phyloP scores from a whole-genome alignment of 30 jellyfish, hydroid and myxozoan species.

The Sanderia malayensis region DNA sequence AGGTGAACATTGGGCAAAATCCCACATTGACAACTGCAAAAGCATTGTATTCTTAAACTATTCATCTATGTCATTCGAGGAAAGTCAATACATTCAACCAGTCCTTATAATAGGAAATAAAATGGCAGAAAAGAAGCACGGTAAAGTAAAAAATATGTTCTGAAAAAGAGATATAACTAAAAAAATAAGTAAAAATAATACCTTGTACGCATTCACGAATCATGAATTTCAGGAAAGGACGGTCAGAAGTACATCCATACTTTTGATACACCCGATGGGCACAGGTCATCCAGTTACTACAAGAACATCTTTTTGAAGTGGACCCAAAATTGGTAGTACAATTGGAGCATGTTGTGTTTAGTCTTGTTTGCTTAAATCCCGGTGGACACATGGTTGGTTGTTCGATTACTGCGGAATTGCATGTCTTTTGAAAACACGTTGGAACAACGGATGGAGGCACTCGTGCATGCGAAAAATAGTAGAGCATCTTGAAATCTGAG shows the following conservation, averaged over 20 bases:
- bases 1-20: conserved; percentile 26
- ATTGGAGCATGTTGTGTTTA: conserved; percentile 48
- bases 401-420: conserved; percentile 12
- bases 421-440: conserved; percentile 35
- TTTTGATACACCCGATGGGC: conserved; percentile 78
- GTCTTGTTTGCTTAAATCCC: conserved; percentile 67
- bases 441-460: background rate
- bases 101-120: no score
- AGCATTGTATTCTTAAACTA: background rate
- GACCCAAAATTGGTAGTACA: conserved; percentile 76
- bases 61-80: no score
- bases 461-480: conserved; percentile 48
- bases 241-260: conserved; percentile 33
- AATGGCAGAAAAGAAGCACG: no score
- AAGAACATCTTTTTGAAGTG: conserved; percentile 39
- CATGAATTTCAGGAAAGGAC: conserved; percentile 65
- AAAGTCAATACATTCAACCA: no score
- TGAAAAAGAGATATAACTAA: no score
- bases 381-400: conserved; percentile 81
- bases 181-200: no score
- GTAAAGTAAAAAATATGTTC: no score
- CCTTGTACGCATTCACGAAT: conserved; percentile 87
- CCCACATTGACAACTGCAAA: conserved; percentile 56
- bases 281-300: conserved; percentile 83
- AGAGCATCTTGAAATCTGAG: conserved; percentile 41